Evolutionary conservation across 2,888 invertebrate species (phyloP).

Genomic region (Alitta virens): DNA sequence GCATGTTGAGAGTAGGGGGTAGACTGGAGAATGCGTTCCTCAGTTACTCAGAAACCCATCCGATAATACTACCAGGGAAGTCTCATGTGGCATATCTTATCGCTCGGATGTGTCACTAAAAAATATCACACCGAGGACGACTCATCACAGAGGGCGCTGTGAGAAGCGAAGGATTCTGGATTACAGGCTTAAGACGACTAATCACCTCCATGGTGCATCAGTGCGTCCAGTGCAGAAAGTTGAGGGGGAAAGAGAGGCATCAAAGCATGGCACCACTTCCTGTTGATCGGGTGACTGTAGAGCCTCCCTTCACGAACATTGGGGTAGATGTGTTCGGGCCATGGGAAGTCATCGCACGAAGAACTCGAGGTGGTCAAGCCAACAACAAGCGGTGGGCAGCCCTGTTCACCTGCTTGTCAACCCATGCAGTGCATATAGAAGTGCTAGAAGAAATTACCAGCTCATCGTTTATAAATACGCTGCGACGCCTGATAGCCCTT

Average conservation of each 20-base stretch:
- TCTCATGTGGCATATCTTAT: slow-evolving; percentile 15
- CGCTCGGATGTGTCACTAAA: slow-evolving; percentile 28
- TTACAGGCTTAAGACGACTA: slow-evolving; percentile 7
- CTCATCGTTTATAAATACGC: neutral
- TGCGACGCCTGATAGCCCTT: slow-evolving; percentile 1
- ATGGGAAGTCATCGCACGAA: slow-evolving; percentile 32
- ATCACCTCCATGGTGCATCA: slow-evolving; percentile 9
- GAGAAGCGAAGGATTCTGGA: slow-evolving; percentile 25
- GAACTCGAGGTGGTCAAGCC: too few relatives aligned
- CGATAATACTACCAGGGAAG: slow-evolving; percentile 16
- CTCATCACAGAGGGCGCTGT: slow-evolving; percentile 29
- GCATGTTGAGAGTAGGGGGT: slow-evolving; percentile 23
- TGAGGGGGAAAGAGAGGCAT: neutral
- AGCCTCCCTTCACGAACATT: slow-evolving; percentile 32
- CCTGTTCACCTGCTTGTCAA: slow-evolving; percentile 24
- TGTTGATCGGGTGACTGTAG: slow-evolving; percentile 25
- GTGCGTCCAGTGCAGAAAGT: slow-evolving; percentile 19
- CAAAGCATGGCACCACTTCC: slow-evolving; percentile 31
- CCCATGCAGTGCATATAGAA: slow-evolving; percentile 6
- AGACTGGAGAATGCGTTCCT: slow-evolving; percentile 6
- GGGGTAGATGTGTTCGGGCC: slow-evolving; percentile 38
- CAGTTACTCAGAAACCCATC: slow-evolving; percentile 12
- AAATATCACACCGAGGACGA: slow-evolving; percentile 26
- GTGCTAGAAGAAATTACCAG: too few relatives aligned
- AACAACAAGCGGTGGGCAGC: slow-evolving; percentile 34